Evolutionary conservation across 2,888 invertebrate genomes (phyloP).

Genomic region (Lasioglossum villosulum): DNA sequence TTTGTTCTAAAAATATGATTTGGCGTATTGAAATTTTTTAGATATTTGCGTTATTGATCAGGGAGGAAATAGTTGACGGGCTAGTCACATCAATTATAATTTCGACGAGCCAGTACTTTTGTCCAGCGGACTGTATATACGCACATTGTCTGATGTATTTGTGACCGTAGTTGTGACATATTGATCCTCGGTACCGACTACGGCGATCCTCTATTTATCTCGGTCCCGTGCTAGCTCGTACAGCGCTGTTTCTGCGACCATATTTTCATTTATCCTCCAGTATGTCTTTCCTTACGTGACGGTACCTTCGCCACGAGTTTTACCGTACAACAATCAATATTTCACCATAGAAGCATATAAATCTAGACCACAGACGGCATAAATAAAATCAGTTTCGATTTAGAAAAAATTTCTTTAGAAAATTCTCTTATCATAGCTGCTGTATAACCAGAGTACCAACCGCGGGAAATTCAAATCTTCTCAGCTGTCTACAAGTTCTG

Average conservation of each 20-base stretch:
- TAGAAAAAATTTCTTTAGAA: slow-evolving; percentile 13
- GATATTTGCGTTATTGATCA: no score
- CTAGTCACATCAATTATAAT: background rate
- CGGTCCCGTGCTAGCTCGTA: slow-evolving; percentile 27
- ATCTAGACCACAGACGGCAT: background rate
- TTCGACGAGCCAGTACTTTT: background rate
- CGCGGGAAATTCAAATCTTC: background rate
- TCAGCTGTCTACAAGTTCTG: background rate
- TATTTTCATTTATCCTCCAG: slow-evolving; percentile 54
- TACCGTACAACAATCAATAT: background rate
- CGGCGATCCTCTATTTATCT: slow-evolving; percentile 67
- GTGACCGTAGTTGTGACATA: slow-evolving; percentile 64
- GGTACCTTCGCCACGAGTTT: slow-evolving; percentile 13
- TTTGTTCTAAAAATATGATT: no score
- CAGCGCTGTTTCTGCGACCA: slow-evolving; percentile 42
- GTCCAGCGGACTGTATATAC: background rate
- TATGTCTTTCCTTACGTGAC: slow-evolving; percentile 37
- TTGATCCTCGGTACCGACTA: slow-evolving; percentile 71
- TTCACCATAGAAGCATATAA: background rate
- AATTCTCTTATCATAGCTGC: background rate
- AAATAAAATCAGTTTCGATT: slow-evolving; percentile 18
- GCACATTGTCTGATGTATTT: slow-evolving; percentile 29
- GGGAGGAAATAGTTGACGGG: background rate
- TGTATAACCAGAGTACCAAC: background rate
- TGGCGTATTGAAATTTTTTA: no score